These are phyloP conservation scores for Balearica regulorum DNA, from an alignment of 2,797 vertebrate species.

Conservation along the genomic window DNA sequence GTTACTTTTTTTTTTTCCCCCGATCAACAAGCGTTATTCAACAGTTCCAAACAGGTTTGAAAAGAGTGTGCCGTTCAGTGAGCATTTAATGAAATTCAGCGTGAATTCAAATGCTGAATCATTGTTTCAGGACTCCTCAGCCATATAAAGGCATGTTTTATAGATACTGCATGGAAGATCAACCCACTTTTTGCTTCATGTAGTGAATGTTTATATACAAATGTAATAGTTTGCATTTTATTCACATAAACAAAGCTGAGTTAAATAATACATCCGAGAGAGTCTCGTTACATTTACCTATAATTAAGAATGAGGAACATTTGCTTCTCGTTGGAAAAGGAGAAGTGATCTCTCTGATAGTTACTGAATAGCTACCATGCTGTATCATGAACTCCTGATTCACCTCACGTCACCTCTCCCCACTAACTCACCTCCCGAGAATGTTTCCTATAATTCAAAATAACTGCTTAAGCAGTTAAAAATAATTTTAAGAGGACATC, in stretches of 20 bases:
- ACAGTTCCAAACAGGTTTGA: neutral
- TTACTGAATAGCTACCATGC: neutral
- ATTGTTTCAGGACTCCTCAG: neutral
- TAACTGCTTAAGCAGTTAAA: conserved; percentile 19
- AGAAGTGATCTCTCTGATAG: neutral
- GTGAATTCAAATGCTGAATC: conserved; percentile 23
- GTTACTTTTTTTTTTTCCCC: neutral
- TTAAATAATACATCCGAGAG: neutral
- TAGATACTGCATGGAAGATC: neutral
- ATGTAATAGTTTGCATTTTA: conserved; percentile 35
- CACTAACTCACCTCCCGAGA: neutral
- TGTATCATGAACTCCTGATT: neutral
- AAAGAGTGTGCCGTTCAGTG: neutral
- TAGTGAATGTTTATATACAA: conserved; percentile 41
- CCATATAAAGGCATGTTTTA: conserved; percentile 67
- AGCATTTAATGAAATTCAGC: neutral
- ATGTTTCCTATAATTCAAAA: conserved; percentile 7
- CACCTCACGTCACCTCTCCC: neutral
- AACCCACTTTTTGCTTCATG: conserved; percentile 30
- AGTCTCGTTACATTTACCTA: conserved; percentile 13
- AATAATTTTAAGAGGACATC: conserved; percentile 7
- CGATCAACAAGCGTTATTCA: neutral
- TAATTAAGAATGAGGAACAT: conserved; percentile 11
- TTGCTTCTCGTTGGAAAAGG: neutral
- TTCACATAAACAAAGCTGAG: conserved; percentile 29